A percentile compares a stretch with the other conserved stretches of the same genome.
These are phyloP conservation scores for Pungitius pungitius DNA, from an alignment of 2,113 vertebrate genomes.

Conservation along the genomic window DNA sequence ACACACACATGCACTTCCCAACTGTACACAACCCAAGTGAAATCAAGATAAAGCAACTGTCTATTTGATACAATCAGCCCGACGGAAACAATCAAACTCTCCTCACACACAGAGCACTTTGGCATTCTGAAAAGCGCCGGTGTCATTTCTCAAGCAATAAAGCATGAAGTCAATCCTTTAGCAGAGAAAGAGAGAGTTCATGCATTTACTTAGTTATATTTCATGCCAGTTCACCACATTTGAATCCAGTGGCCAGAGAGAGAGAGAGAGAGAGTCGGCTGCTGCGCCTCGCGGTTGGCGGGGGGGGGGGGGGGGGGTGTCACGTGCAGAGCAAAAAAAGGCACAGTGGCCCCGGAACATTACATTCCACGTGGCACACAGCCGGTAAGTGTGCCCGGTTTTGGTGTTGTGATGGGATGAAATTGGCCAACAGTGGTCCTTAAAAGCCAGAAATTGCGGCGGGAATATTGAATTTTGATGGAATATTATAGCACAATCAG, in stretches of 20 bases:
- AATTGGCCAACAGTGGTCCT: slow-evolving; percentile 22
- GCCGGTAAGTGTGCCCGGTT: slow-evolving; percentile 7
- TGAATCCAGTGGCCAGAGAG: slow-evolving; percentile 22
- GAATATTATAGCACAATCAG: slow-evolving; percentile 11
- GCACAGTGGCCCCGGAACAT: slow-evolving; percentile 40
- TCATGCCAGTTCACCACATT: slow-evolving; percentile 38
- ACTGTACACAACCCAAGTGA: slow-evolving; percentile 19
- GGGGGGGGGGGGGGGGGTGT: too few species aligned
- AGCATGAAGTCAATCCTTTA: slow-evolving; percentile 3
- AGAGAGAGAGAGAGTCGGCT: slow-evolving; percentile 1
- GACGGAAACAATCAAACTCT: slow-evolving; percentile 28
- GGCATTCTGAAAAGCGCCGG: slow-evolving; percentile 13
- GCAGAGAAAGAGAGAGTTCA: not conserved
- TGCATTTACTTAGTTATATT: slow-evolving; percentile 35
- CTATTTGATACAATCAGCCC: slow-evolving; percentile 23
- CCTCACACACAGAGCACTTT: not conserved
- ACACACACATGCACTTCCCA: not conserved
- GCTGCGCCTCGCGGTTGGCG: slow-evolving; percentile 39
- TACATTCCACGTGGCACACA: slow-evolving; percentile 30
- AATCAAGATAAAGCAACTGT: slow-evolving; percentile 25
- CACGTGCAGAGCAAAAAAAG: slow-evolving; percentile 34
- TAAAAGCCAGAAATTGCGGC: not conserved
- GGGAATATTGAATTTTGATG: slow-evolving; percentile 41
- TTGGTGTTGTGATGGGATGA: not conserved
- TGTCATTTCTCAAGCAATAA: slow-evolving; percentile 25